Evolutionary conservation across 2,797 vertebrate species (phyloP), one percentile per base, ranked within the genome.

Genomic region (Alectoris magna): DNA sequence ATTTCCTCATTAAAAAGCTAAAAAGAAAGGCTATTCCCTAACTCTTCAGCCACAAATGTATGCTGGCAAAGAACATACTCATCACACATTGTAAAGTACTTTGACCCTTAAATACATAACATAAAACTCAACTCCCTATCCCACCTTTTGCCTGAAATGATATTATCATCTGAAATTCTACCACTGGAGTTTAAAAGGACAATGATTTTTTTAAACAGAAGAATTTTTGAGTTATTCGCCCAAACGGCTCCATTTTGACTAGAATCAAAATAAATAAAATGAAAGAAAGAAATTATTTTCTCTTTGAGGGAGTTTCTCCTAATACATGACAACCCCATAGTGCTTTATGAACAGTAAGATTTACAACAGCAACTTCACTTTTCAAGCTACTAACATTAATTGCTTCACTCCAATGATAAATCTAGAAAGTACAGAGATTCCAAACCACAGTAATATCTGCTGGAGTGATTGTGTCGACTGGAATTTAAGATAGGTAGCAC

Each of bases 71-170:
- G 60, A 87, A 46, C 24, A 36, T 31, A 60, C 27, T 72, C 69
- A 66, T 7, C 10, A 43, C 8, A 8, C n/a, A 63, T 38, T 76
- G 23, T 36, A 51, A 11, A 75, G 4, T n/a, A 74, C 64, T 27
- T 91, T 94, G 64, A 87, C 87, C 77, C 58, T 69, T 70, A 64
- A 86, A 86, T 76, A 41, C 1, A 83, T 73, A 86, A 73, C 70
- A 83, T 27, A 48, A 93, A 93, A 73, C 73, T 88, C 16, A 73
- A 90, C 76, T 80, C 85, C 29, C 48, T 9, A 67, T 70, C 76
- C 46, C 29, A 31, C 91, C 80, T 80, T 24, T 86, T 86, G 46
- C 60, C 60, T 73, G 56, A 27, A 87, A 84, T 43, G 11, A 27
- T 51, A 51, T 14, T 72, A 81, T 53, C 39, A 60, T 79, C 49